phyloP scores from a whole-genome alignment of 2,113 vertebrate genomes.

The Rhinolophus sinicus region DNA sequence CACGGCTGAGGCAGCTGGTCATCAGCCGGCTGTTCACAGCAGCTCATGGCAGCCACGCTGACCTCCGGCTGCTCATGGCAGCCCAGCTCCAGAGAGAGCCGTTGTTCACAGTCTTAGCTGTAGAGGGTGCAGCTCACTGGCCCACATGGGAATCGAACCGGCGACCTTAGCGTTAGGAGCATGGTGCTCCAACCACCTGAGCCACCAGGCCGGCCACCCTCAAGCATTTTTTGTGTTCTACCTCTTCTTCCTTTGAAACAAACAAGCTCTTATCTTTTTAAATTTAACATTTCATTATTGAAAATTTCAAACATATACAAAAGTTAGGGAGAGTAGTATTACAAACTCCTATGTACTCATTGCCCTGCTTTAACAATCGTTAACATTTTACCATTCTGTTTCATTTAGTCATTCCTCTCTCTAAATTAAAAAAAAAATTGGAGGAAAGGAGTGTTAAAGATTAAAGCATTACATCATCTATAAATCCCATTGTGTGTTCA shows the following conservation, averaged over 20 bases:
- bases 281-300: constrained; percentile 18
- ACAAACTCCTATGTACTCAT: not conserved
- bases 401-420: not conserved
- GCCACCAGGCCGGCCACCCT: not conserved
- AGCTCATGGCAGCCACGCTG: too few relatives aligned
- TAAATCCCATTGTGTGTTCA: too few relatives aligned
- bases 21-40: too few relatives aligned
- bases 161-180: too few relatives aligned
- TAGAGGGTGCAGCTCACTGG: too few relatives aligned
- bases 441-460: not conserved
- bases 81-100: too few relatives aligned
- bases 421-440: not conserved
- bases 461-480: too few relatives aligned
- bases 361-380: not conserved
- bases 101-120: too few relatives aligned
- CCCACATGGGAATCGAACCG: too few relatives aligned
- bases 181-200: too few relatives aligned
- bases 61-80: too few relatives aligned
- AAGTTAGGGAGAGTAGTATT: not conserved
- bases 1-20: too few relatives aligned
- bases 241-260: not conserved
- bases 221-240: not conserved
- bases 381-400: constrained; percentile 32
- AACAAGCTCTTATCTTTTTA: not conserved
- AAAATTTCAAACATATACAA: not conserved